These are phyloP conservation scores for Chaetorhynchus papuensis DNA, from an alignment of 2,113 vertebrate genomes.

Conservation along the genomic window DNA sequence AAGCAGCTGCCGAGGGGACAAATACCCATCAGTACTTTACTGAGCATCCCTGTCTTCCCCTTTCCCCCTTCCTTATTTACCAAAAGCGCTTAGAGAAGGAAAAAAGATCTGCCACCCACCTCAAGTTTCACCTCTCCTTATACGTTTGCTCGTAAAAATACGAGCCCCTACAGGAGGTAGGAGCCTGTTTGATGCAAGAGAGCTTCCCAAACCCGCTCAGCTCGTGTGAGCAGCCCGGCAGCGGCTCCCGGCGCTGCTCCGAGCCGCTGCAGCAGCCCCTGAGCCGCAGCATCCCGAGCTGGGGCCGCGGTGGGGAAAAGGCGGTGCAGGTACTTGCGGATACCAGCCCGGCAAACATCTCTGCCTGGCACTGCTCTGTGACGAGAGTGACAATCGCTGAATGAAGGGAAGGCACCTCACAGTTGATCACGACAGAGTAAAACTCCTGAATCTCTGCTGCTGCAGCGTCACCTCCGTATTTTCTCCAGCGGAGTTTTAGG, in stretches of 20 bases:
- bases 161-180: neutral
- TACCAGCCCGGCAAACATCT: neutral
- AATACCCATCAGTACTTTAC: neutral
- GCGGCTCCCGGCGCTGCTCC: neutral
- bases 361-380: neutral
- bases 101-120: neutral
- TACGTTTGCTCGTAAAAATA: neutral
- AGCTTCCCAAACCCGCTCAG: neutral
- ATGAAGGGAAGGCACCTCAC: neutral
- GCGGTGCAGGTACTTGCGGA: neutral
- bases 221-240: neutral
- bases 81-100: neutral
- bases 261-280: neutral
- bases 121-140: neutral
- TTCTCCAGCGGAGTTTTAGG: neutral
- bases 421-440: neutral
- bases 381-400: neutral
- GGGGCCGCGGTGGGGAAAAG: neutral
- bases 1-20: neutral
- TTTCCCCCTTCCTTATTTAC: neutral
- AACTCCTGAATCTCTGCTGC: neutral
- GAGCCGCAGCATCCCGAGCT: neutral
- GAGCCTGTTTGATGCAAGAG: neutral
- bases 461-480: neutral
- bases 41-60: neutral